Conservation (phyloP, 2,113 vertebrate species). For the Cyprinodon variegatus region DNA sequence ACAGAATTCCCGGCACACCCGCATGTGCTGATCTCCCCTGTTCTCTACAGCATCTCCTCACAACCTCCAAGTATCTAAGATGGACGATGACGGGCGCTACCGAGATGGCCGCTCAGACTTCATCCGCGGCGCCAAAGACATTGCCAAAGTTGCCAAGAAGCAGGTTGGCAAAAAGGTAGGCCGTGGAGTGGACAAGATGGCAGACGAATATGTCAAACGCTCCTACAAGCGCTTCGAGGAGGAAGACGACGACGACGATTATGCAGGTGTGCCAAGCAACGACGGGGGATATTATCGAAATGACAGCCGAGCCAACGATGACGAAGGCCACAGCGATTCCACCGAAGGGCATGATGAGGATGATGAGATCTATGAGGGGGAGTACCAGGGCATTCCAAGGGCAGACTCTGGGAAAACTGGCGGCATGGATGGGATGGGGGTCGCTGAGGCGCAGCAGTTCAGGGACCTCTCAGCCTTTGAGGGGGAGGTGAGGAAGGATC, state of each 20-base stretch:
- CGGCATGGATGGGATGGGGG: slow-evolving; percentile 58
- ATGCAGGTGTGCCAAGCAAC: slow-evolving; percentile 70
- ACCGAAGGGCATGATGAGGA: slow-evolving; percentile 97
- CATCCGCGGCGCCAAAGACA: slow-evolving; percentile 95
- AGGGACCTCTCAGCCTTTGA: slow-evolving; percentile 81
- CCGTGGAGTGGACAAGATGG: slow-evolving; percentile 86
- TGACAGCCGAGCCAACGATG: slow-evolving; percentile 86
- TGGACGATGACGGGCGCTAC: slow-evolving; percentile 89
- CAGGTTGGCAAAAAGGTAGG: slow-evolving; percentile 93
- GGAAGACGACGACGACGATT: slow-evolving; percentile 93
- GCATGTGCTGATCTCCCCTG: slow-evolving; percentile 68
- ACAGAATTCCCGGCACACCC: slow-evolving; percentile 45
- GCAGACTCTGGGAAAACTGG: slow-evolving; percentile 85
- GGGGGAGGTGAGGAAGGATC: slow-evolving; percentile 86
- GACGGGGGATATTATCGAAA: slow-evolving; percentile 83
- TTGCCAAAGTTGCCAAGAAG: slow-evolving; percentile 95
- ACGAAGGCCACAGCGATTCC: slow-evolving; percentile 92
- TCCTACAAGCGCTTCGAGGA: slow-evolving; percentile 95
- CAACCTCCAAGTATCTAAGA: slow-evolving; percentile 58
- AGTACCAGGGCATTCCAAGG: slow-evolving; percentile 95
- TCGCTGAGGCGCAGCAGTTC: slow-evolving; percentile 77
- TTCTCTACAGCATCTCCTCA: slow-evolving; percentile 43
- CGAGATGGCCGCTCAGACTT: slow-evolving; percentile 90
- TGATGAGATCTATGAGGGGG: slow-evolving; percentile 97
- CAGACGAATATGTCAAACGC: slow-evolving; percentile 93